These are phyloP conservation scores for Bellardia pandia DNA, from an alignment of 2,888 invertebrate species.

Conservation along the genomic window DNA sequence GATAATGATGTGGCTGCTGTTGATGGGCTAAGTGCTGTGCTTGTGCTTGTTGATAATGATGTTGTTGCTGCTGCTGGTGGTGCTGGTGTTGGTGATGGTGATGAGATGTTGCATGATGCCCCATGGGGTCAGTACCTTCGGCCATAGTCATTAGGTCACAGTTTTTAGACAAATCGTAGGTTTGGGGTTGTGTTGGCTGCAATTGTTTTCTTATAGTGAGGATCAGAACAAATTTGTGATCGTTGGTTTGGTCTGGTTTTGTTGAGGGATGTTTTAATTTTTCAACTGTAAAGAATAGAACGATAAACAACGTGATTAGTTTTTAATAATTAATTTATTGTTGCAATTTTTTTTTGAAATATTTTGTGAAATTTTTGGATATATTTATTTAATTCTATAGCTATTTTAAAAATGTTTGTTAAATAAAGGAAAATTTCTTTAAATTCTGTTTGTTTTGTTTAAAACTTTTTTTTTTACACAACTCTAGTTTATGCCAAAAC, in stretches of 20 bases:
- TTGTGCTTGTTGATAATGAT: constrained; percentile 76
- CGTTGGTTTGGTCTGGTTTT: neutral
- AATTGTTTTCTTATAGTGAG: neutral
- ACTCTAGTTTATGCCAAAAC: constrained; percentile 42
- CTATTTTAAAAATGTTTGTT: too few species aligned
- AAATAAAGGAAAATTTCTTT: too few species aligned
- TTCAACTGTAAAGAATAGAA: constrained; percentile 17
- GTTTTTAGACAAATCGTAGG: constrained; percentile 77
- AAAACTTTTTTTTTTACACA: neutral
- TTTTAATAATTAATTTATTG: neutral
- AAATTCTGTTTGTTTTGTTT: neutral
- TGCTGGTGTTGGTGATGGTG: constrained; percentile 81
- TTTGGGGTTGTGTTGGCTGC: neutral
- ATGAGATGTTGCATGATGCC: constrained; percentile 84
- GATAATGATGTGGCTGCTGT: constrained; percentile 77
- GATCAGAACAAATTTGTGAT: neutral
- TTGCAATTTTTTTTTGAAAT: neutral
- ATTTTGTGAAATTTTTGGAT: too few species aligned
- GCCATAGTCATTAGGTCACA: constrained; percentile 90
- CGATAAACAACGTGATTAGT: neutral
- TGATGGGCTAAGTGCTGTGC: constrained; percentile 75
- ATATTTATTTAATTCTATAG: too few species aligned
- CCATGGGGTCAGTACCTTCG: constrained; percentile 87
- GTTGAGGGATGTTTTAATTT: neutral
- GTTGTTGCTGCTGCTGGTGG: constrained; percentile 75